Evolutionary conservation across 2,888 invertebrate genomes (phyloP), one percentile per base, ranked within the genome.

Genomic region (Acleris cristana): DNA sequence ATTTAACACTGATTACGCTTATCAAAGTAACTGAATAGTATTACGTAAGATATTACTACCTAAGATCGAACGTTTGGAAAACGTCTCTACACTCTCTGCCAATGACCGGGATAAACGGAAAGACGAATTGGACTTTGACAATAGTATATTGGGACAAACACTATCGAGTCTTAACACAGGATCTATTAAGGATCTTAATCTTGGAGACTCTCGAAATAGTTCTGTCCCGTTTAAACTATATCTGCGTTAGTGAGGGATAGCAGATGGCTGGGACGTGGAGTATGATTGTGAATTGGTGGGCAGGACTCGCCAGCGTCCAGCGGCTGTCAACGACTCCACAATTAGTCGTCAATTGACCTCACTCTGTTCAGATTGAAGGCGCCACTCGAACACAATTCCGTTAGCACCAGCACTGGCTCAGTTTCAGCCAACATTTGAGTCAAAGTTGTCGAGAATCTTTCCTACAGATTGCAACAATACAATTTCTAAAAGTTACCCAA

Each of bases 291-390:
- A 60, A 59, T 26, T 53, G 54, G 53, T 48, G 45, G 59, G 60
- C 44, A 49, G 26, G 65, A 56, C 40, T 23, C 45, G 21, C n/a
- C 10, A 21, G 45, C 48, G 58, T 48, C 26, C 58, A 58, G 23
- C 66, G 70, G 72, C 72, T 75, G 76, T 75, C 76, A 76, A 70
- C 76, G 78, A 77, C 79, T 81, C 76, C 76, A 83, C 86, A 88
- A 90, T 90, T 91, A 89, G 81, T 79, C 81, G 78, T 77, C 89
- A 91, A 90, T 91, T 91, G 89, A 90, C 89, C 89, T 84, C 79
- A 75, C 79, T 76, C 81, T 76, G 76, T 70, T 72, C 73, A 80
- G 76, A 83, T 81, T 82, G 82, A 76, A 84, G 79, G 80, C 82
- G 82, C 81, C 82, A 77, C 69, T 44, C 56, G 52, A 21, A 34